Evolutionary conservation across 2,888 invertebrate species (phyloP), one percentile per base, ranked within the genome.

Genomic region (Smittia aterrima): DNA sequence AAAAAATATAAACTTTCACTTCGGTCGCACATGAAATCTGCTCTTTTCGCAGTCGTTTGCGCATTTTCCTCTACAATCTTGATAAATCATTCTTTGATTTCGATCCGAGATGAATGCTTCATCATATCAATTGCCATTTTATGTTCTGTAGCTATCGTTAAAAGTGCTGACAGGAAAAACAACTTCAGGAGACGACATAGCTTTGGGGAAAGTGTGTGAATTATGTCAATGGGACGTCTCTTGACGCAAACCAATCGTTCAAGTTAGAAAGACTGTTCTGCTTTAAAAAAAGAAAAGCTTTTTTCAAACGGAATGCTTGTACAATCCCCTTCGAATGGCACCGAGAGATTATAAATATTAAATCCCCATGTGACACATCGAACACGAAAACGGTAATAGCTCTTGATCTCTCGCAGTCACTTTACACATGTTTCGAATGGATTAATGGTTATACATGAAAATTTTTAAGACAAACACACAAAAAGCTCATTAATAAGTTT

Each of bases 1-100:
- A 58, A 58, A n/a, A n/a, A n/a, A n/a, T n/a, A n/a, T n/a, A n/a
- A 58, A 58, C 58, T 58, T 58, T 58, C 58, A 58, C 58, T 47
- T 58, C 58, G 18, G 22, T 18, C 58, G 58, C 22, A 13, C n/a
- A n/a, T 47, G 47, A 9, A 32, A 9, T 3, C 32, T 6, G 32
- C 32, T 47, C 11, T 47, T 13, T 47, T 47, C n/a, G 47, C 47
- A 11, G 16, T 47, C 47, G 47, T 11, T 11, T 47, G 47, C 47
- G 47, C 47, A n/a, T 6, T 16, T 47, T 11, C 2, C 16, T 2
- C 11, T 11, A 16, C 47, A n/a, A 47, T 47, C 16, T 47, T 11
- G n/a, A 47, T 47, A 47, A 47, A 47, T 47, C 47, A 47, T 16
- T 47, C 3, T 47, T 47, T 47, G 47, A 47, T n/a, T 47, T 4